Evolutionary conservation across 2,888 invertebrate species (phyloP).

Genomic region (Morpho achilles): DNA sequence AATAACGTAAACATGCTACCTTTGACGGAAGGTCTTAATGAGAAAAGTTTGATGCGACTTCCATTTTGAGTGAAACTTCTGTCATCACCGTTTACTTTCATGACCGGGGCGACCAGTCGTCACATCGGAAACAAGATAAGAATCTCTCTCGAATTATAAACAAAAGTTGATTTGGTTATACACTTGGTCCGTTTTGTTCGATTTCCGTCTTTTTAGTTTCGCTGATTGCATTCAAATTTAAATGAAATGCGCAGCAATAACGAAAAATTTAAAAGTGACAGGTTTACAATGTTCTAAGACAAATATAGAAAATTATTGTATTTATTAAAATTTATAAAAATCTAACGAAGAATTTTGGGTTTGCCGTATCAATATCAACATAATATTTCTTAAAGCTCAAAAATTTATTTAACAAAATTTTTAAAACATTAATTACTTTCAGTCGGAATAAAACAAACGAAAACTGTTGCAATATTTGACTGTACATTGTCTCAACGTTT

Average conservation of each 20-base stretch:
- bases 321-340: too few relatives aligned
- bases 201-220: conserved; percentile 51
- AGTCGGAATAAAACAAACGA: too few relatives aligned
- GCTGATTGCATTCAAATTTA: conserved; percentile 58
- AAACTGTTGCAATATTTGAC: too few relatives aligned
- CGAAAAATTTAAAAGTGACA: too few relatives aligned
- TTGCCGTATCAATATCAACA: too few relatives aligned
- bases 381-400: too few relatives aligned
- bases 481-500: too few relatives aligned
- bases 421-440: too few relatives aligned
- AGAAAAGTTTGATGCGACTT: conserved; percentile 76
- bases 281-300: too few relatives aligned
- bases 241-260: conserved; percentile 28
- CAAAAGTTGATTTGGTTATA: conserved; percentile 62
- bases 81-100: conserved; percentile 68
- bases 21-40: conserved; percentile 75
- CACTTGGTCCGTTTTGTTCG: conserved; percentile 46
- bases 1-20: conserved; percentile 73
- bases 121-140: conserved; percentile 50
- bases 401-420: too few relatives aligned
- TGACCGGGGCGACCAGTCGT: conserved; percentile 46
- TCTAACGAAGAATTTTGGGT: too few relatives aligned
- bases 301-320: too few relatives aligned
- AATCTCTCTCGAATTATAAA: conserved; percentile 57
- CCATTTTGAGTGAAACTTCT: conserved; percentile 72